Evolutionary conservation across 2,113 vertebrate genomes (phyloP), one percentile per base, ranked within the genome.

Genomic region (Setophaga coronata): DNA sequence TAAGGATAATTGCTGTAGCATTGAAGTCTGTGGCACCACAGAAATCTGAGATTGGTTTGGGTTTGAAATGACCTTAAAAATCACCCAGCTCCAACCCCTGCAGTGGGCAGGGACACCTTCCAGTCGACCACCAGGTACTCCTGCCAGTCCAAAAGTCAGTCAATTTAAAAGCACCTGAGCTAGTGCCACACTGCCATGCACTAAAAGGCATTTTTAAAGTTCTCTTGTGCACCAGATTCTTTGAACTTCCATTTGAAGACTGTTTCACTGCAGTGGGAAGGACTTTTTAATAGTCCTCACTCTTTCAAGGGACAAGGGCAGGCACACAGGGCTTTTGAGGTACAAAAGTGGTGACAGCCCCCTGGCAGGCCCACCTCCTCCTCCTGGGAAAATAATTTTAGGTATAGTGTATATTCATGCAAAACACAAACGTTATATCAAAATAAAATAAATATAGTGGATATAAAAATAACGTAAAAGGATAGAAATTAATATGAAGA

Each of bases 401-500:
- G 26, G 4, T 51, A 9, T 24, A 8, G 16, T 17, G 7, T 10
- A 12, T 20, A 42, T 48, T 8, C 4, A 12, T 24, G 18, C 7
- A 53, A 45, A 45, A 10, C 18, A n/a, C 12, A 28, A 21, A 18
- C 6, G 1, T 16, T 12, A 5, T 21, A 6, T 11, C 14, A 18
- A 50, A 76, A 42, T 19, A 28, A 65, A 85, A 40, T 7, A 33
- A 40, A 31, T 10, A 18, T 5, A 21, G 7, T 26, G 12, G 12
- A 6, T 36, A 31, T 10, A 34, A 13, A 38, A 71, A 14, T 3
- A 8, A 8, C 2, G 5, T 7, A 5, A 25, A 54, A 11, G 4
- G 1, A 24, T 19, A 17, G 7, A 11, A 58, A 65, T 18, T 40
- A 7, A 10, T 18, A 21, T 42, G 18, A 65, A 71, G 4, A 19